Evolutionary conservation across 1,140 invertebrate genomes (phyloP).

Genomic region (Sminthurides bifidus): DNA sequence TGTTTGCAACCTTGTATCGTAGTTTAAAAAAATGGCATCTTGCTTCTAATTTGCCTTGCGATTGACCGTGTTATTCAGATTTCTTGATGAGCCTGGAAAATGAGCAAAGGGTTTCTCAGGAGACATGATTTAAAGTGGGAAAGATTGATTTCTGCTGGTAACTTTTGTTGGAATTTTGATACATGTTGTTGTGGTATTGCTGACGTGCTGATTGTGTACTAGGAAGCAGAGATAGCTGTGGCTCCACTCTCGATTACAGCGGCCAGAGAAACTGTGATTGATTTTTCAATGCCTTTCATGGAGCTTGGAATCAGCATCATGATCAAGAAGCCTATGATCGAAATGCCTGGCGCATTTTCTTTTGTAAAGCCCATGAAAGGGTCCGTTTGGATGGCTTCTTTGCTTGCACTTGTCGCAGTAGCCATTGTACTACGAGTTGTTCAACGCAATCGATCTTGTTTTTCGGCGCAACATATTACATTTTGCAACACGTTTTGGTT

Average conservation of each 20-base stretch:
- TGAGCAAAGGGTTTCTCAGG: no score
- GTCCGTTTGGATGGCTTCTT: constrained; percentile 52
- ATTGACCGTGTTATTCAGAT: no score
- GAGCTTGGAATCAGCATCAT: constrained; percentile 52
- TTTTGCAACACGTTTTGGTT: constrained; percentile 57
- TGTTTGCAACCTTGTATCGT: no score
- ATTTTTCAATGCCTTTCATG: constrained; percentile 55
- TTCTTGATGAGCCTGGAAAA: no score
- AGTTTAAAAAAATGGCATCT: no score
- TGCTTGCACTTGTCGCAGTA: constrained; percentile 50
- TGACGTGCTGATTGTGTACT: no score
- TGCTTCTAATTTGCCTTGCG: no score
- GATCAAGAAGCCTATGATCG: constrained; percentile 53
- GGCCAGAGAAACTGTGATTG: constrained; percentile 50
- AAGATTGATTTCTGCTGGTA: no score
- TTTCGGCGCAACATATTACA: constrained; percentile 47
- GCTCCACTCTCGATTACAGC: constrained; percentile 53
- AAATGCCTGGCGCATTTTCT: constrained; percentile 49
- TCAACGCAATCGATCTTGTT: constrained; percentile 34
- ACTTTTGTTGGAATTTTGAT: no score
- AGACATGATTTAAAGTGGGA: no score
- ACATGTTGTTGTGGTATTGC: no score
- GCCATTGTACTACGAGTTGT: constrained; percentile 49
- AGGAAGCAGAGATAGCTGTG: constrained; percentile 53
- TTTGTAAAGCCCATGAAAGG: constrained; percentile 54